These are phyloP conservation scores for Drosophila kanapiae DNA, from an alignment of 1,140 invertebrate genomes.

Conservation along the genomic window DNA sequence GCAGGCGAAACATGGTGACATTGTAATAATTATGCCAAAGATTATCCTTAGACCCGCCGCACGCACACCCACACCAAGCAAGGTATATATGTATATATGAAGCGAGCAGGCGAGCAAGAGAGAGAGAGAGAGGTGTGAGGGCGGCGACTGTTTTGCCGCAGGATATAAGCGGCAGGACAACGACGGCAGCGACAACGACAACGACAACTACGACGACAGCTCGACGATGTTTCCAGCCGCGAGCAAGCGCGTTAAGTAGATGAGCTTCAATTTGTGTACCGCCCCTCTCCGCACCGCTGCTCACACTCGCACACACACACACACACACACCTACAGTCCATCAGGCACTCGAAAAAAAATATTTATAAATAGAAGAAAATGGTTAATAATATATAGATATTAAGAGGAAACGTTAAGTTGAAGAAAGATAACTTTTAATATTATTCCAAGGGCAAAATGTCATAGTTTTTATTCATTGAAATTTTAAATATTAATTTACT, in stretches of 20 bases:
- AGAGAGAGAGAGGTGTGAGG: constrained; percentile 49
- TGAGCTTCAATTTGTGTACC: constrained; percentile 80
- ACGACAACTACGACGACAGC: constrained; percentile 40
- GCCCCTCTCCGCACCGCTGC: constrained; percentile 19
- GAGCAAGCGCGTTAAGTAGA: constrained; percentile 81
- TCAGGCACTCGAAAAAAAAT: constrained; percentile 3
- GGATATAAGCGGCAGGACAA: constrained; percentile 74
- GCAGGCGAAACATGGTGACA: constrained; percentile 78
- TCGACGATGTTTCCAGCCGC: constrained; percentile 73
- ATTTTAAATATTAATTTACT: background rate
- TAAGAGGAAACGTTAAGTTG: background rate
- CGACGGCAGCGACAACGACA: constrained; percentile 26
- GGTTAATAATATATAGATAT: background rate
- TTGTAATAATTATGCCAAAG: constrained; percentile 84
- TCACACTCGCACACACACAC: background rate
- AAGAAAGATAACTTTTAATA: background rate
- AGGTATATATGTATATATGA: constrained; percentile 2
- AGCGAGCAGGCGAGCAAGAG: constrained; percentile 2
- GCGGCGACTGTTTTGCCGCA: constrained; percentile 68
- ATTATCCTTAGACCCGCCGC: constrained; percentile 75
- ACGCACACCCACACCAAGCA: constrained; percentile 20
- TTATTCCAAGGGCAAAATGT: background rate
- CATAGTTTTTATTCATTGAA: background rate
- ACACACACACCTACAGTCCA: background rate
- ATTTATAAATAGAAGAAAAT: too few relatives aligned